Evolutionary conservation across 2,113 vertebrate species (phyloP).

Genomic region (Colaptes auratus): DNA sequence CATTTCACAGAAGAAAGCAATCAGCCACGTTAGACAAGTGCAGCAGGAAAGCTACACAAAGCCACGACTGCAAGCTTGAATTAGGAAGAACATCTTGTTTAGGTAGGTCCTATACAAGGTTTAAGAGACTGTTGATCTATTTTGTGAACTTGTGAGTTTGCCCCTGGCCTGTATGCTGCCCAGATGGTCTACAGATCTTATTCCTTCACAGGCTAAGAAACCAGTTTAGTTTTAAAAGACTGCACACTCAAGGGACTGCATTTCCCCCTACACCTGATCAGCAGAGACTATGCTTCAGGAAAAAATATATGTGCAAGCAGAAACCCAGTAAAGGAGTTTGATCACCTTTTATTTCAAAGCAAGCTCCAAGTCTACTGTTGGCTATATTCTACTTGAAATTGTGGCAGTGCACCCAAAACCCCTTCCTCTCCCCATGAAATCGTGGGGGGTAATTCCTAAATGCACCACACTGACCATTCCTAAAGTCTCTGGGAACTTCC

Average conservation of each 20-base stretch:
- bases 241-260: background rate
- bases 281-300: background rate
- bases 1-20: constrained; percentile 6
- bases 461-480: too few relatives aligned
- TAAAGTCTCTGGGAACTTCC: too few relatives aligned
- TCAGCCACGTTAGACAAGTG: background rate
- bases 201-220: background rate
- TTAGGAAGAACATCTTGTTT: background rate
- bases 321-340: background rate
- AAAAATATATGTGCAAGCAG: background rate
- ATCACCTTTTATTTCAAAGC: background rate
- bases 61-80: background rate
- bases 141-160: background rate
- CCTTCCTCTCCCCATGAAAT: too few relatives aligned
- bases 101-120: background rate
- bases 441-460: too few relatives aligned
- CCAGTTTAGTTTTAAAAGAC: background rate
- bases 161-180: background rate
- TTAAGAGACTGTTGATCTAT: background rate
- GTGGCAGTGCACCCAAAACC: too few relatives aligned
- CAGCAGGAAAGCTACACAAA: constrained; percentile 31
- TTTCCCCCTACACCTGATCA: background rate
- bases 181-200: background rate
- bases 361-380: background rate
- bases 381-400: too few relatives aligned